Percentiles rank a stretch among this genome's conserved stretches.
These are phyloP conservation scores for Rhea americana DNA, from an alignment of 2,113 vertebrate species.

Conservation along the genomic window DNA sequence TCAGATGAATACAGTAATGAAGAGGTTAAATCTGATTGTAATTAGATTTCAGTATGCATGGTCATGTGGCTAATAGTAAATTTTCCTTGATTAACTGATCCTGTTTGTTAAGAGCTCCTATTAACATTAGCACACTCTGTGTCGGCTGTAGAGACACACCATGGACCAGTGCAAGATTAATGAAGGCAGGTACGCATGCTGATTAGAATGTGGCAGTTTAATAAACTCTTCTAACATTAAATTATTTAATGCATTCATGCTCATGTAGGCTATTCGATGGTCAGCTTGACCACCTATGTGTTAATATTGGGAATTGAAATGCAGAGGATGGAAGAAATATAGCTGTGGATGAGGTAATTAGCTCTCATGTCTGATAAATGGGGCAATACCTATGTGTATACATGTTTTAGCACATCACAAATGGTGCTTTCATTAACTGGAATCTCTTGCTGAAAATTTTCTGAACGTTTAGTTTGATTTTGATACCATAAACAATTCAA, in stretches of 20 bases:
- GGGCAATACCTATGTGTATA: conserved; percentile 95
- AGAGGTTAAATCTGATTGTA: conserved; percentile 84
- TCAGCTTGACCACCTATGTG: conserved; percentile 92
- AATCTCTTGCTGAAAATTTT: conserved; percentile 84
- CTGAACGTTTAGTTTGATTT: conserved; percentile 84
- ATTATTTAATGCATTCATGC: conserved; percentile 99
- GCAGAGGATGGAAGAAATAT: conserved; percentile 92
- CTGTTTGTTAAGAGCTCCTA: conserved; percentile 95
- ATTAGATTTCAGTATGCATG: conserved; percentile 85
- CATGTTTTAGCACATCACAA: conserved; percentile 92
- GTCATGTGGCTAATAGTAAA: conserved; percentile 93
- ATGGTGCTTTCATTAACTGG: conserved; percentile 90
- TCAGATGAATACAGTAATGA: conserved; percentile 78
- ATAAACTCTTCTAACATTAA: conserved; percentile 94
- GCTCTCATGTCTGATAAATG: conserved; percentile 97
- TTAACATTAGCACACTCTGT: conserved; percentile 88
- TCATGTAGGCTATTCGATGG: conserved; percentile 92
- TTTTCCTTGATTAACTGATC: conserved; percentile 98
- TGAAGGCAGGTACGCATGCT: conserved; percentile 88
- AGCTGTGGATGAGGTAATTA: conserved; percentile 94
- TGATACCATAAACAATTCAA: conserved; percentile 75
- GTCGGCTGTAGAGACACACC: conserved; percentile 81
- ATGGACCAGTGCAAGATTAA: conserved; percentile 91
- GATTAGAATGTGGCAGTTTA: conserved; percentile 93
- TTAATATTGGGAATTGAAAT: conserved; percentile 96